These are phyloP conservation scores for Diogma glabrata DNA, from an alignment of 2,888 invertebrate species.

Conservation along the genomic window DNA sequence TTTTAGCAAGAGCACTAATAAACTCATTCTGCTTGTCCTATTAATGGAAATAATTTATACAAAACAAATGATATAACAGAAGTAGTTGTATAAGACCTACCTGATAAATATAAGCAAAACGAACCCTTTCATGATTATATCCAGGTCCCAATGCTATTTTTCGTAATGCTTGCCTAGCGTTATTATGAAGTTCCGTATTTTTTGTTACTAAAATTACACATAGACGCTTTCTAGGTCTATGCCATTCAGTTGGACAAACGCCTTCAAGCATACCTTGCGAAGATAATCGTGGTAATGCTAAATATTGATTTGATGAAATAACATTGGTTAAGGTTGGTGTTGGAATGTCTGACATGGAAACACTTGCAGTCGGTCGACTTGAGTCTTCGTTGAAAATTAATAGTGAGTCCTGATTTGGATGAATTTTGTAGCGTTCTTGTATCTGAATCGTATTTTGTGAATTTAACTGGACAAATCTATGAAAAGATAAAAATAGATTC, in stretches of 20 bases:
- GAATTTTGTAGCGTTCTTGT: slow-evolving; percentile 56
- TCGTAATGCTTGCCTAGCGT: slow-evolving; percentile 52
- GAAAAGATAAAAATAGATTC: slow-evolving; percentile 15
- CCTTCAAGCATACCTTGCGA: slow-evolving; percentile 62
- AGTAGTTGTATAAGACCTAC: slow-evolving; percentile 36
- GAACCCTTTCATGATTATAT: slow-evolving; percentile 54
- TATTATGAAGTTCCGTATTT: slow-evolving; percentile 38
- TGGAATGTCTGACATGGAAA: slow-evolving; percentile 84
- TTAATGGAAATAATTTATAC: slow-evolving; percentile 6
- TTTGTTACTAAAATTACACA: slow-evolving; percentile 72
- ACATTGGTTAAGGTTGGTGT: slow-evolving; percentile 78
- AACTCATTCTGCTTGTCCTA: slow-evolving; percentile 60
- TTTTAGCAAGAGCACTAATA: slow-evolving; percentile 46
- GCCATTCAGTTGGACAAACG: slow-evolving; percentile 82
- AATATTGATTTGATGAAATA: slow-evolving; percentile 77
- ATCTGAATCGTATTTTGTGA: slow-evolving; percentile 50
- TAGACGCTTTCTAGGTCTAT: slow-evolving; percentile 58
- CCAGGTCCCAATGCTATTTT: slow-evolving; percentile 57
- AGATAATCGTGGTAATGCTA: slow-evolving; percentile 77
- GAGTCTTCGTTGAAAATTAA: slow-evolving; percentile 83
- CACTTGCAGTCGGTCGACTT: slow-evolving; percentile 66
- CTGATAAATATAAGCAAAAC: slow-evolving; percentile 80
- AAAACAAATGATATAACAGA: neutral
- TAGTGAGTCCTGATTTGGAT: slow-evolving; percentile 64
- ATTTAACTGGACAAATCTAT: slow-evolving; percentile 56